Evolutionary conservation across 2,888 invertebrate genomes (phyloP), one percentile per base, ranked within the genome.

Genomic region (Panopea generosa): DNA sequence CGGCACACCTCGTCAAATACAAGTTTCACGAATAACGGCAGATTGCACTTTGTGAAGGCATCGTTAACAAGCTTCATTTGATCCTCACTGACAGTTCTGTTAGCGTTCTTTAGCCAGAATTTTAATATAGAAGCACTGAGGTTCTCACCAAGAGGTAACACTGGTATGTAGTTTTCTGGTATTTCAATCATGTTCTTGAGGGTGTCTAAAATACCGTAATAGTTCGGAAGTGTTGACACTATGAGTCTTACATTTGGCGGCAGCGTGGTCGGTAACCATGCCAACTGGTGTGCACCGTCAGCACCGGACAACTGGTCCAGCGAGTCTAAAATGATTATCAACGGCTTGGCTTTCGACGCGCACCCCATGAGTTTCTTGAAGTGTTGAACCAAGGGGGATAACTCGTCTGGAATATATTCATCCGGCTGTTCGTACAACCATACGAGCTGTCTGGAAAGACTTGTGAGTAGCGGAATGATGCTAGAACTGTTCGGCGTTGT

Each of bases 401-500:
- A 93, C 92, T 99, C 99, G 89, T 98, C 98, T 0, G 99, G 99
- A 66, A 99, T 98, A 63, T 96, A 96, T 90, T 98, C 98, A 33
- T 83, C 52, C 0, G 89, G 86, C 43, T 86, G 82, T 27, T 89
- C 87, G 73, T 91, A 91, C 38, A 91, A 65, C 47, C 81, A 83
- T 45, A 86, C 97, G 96, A 97, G 96, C 94, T 99, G 98, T 91
- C 98, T 97, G 92, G 98, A 99, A 79, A 99, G 96, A 43, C 98
- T 98, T 79, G 98, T 97, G 26, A 99, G 94, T 0, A 99, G 96
- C 0, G 98, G 98, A 0, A 98, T 97, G 52, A 99, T 94, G 26
- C 98, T 97, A 83, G 98, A 98, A 83, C 98, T 98, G 92, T 99
- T 98, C 0, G 99, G 99, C 14, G 99, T 99, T 0, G 98, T 99